Evolutionary conservation across 2,113 vertebrate genomes (phyloP), one percentile per base, ranked within the genome.

Genomic region (Neogobius melanostomus): DNA sequence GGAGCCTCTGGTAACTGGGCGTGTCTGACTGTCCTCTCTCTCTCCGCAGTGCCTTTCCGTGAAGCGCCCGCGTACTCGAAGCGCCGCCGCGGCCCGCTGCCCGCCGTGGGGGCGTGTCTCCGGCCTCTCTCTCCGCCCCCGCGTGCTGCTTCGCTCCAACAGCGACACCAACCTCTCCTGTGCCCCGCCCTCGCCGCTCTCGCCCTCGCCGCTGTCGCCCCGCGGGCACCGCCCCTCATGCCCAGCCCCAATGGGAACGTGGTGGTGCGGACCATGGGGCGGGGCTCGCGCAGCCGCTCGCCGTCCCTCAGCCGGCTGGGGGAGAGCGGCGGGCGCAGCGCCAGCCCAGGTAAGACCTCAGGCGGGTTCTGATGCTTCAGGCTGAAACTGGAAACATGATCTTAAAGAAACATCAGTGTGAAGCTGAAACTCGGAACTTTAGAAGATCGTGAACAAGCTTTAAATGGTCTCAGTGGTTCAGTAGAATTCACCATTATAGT

Each of bases 11-110:
- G n/a, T n/a, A n/a, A n/a, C n/a, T 28, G 10, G 12, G 12, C 12
- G 11, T 11, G 12, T 49, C 10, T 12, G 11, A 10, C 11, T 49
- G 48, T 45, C 57, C 4, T 47, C 15, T 9, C 0, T 53, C n/a
- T 8, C 36, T 52, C 60, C 11, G 80, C 85, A 98, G 97, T 97
- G 96, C 96, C 96, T 93, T 98, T 99, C 90, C 92, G 93, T 36
- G 97, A 98, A 94, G 95, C 95, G 83, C 96, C 97, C 44, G 93
- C 95, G 8, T 98, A 97, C 85, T 96, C 97, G 64, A 95, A 95
- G 64, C 93, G 94, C 77, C 92, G 95, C 62, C 91, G 95, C 88
- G 93, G 94, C 74, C n/a, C n/a, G n/a, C n/a, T n/a, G n/a, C 94
- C 93, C 14, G 93, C 93, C 3, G 81, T 82, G 69, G 57, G 16